phyloP scores from a whole-genome alignment of 2,113 vertebrate genomes.

The Halichoerus grypus region DNA sequence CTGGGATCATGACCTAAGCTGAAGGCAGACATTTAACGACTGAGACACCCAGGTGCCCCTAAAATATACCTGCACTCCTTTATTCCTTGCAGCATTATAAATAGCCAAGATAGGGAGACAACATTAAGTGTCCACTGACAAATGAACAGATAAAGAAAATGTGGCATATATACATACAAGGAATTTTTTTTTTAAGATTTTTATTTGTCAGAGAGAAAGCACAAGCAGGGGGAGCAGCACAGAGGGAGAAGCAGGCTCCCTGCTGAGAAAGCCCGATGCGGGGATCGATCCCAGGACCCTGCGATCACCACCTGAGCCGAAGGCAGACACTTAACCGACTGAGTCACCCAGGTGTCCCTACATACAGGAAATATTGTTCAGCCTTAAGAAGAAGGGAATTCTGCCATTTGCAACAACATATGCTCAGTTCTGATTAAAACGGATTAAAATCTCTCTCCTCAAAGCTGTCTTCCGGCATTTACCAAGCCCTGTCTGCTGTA shows the following conservation, averaged over 20 bases:
- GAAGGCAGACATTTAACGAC: no score
- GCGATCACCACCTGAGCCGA: neutral
- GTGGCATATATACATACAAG: neutral
- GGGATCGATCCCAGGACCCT: neutral
- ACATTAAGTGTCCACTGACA: neutral
- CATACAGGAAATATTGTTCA: neutral
- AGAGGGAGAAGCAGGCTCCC: neutral
- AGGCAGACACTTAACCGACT: neutral
- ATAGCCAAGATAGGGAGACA: neutral
- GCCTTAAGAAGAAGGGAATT: neutral
- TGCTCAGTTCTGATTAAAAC: neutral
- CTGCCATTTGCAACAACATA: neutral
- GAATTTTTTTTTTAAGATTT: neutral
- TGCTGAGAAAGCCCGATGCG: neutral
- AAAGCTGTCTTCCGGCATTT: neutral
- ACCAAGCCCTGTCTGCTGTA: neutral
- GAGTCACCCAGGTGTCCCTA: neutral
- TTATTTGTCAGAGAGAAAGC: neutral
- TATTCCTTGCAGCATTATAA: neutral
- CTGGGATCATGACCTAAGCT: no score
- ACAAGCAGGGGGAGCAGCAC: neutral
- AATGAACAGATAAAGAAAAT: neutral
- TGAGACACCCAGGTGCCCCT: no score
- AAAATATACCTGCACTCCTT: neutral
- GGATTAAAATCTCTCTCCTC: neutral